Base-by-base conservation (phyloP, 1,140 invertebrate species). In the Leucophenga varia region DNA sequence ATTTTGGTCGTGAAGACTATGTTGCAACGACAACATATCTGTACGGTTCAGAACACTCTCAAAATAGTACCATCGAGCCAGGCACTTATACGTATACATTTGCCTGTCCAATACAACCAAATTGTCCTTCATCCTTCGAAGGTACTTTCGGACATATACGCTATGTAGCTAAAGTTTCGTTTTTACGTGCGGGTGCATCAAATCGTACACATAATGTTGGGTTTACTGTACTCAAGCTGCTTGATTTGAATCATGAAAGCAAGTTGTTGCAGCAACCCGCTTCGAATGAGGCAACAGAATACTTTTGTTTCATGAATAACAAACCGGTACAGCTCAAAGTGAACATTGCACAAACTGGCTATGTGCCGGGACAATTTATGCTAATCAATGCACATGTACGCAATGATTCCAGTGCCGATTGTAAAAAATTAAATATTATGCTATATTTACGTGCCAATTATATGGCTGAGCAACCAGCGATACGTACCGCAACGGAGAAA, bases 51-150 rank as follows among this genome's bases (percentile, higher is more conserved):
- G 59, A 73, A 1, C 50, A 59, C 34, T 57, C 57, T 9, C 50
- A 53, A 20, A 52, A 43, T 16, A 74, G 79, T 13, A 79, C 76
- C 45, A 70, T 86, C 42, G 77, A 79, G 28, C 51, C 72, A 3
- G 84, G 84, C 28, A 76, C 78, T 18, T 79, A 85, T 52, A 75
- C 65, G 19, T 86, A 82, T 61, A 81, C 78, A 3, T 86, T 86
- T 57, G 76, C 72, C n/a, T 82, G 77, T 47, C 72, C 75, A 18
- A 67, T 86, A 43, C 84, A 84, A 20, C 59, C 64, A 14, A 77
- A 78, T 48, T 75, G 84, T 19, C 72, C 72, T 1, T 72, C 72
- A n/a, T 74, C 72, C 5, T 74, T 61, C 30, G 63, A 71, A 42
- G 72, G 72, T 0, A 52, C 54, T n/a, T 72, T 44, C n/a, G 72